Base-by-base conservation (phyloP, 37 sponge, comb jelly and placozoan species). In the Chondrilla cf. caribensis region DNA sequence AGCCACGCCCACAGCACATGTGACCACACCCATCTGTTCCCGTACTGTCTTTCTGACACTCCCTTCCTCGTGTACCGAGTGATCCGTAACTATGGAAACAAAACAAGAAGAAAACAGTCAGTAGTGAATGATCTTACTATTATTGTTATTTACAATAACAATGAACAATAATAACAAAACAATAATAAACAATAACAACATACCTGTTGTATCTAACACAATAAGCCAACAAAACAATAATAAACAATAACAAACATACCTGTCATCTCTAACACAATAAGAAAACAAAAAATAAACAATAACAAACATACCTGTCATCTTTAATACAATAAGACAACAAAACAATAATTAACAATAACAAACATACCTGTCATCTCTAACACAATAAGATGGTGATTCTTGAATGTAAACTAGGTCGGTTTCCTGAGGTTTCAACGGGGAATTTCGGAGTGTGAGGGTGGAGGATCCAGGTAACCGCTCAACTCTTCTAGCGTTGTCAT, bases 1-100 rank as follows among this genome's bases (percentile, higher is more conserved):
- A 87, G 24, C 80, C 80, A 38, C 86, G 79, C 18, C 35, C 79
- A 59, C 94, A 93, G 79, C 94, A 93, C 33, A 93, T 58, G 9
- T 33, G 21, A 29, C 84, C 85, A 33, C 94, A 93, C 9, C 85
- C 39, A 41, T 89, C 78, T 28, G 55, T 17, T 55, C 35, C 67
- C 8, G 6, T 22, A 24, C 17, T 58, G 44, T 54, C 54, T n/a
- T 67, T 81, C 38, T 80, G 55, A 51, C 89, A 89, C 51, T 82
- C n/a, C 21, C 87, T 62, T 32, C 41, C 60, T 25, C 1, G 19
- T 19, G 89, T 89, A 60, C 47, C 85, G 44, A 84, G 58, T 8
- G 58, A 38, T 8, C 39, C 35, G 0, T 1, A 0, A 4, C 22
- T 41, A 54, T 80, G 81, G 65, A 67, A 81, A 47, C 78, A 54